Percentiles rank a stretch among this genome's conserved stretches.
Evolutionary conservation across 2,797 vertebrate genomes (phyloP).

Genomic region (Myotis pilosus): DNA sequence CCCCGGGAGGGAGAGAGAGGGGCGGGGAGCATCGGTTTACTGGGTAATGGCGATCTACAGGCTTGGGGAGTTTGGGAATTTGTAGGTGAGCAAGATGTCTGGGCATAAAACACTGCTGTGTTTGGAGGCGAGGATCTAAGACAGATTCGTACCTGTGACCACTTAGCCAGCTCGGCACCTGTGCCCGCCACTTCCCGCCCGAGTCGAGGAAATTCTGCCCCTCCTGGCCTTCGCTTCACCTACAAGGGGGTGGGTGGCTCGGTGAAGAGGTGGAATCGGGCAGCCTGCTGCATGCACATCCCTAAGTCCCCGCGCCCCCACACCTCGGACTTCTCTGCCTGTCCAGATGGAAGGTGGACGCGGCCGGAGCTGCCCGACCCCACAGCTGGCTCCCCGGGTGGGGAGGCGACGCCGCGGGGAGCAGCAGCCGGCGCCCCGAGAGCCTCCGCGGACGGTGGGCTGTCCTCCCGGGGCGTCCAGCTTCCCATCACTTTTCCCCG

Average conservation of each 20-base stretch:
- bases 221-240: neutral
- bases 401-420: neutral
- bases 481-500: slow-evolving; percentile 66
- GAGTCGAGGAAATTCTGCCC: neutral
- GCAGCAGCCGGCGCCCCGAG: neutral
- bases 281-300: neutral
- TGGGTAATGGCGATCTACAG: neutral
- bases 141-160: slow-evolving; percentile 16
- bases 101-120: neutral
- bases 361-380: neutral
- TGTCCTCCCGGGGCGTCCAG: neutral
- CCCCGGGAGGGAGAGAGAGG: neutral
- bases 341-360: neutral
- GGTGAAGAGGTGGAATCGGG: neutral
- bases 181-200: neutral
- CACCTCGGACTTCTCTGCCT: neutral
- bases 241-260: neutral
- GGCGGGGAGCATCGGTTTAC: neutral
- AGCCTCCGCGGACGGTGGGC: neutral
- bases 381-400: neutral
- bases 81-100: neutral
- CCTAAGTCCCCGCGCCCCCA: neutral
- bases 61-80: neutral
- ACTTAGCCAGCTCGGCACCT: neutral
- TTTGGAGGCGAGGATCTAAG: neutral